A percentile compares a stretch with the other conserved stretches of the same genome.
Conservation (phyloP, 2,888 invertebrate genomes). For the Euplexia lucipara region DNA sequence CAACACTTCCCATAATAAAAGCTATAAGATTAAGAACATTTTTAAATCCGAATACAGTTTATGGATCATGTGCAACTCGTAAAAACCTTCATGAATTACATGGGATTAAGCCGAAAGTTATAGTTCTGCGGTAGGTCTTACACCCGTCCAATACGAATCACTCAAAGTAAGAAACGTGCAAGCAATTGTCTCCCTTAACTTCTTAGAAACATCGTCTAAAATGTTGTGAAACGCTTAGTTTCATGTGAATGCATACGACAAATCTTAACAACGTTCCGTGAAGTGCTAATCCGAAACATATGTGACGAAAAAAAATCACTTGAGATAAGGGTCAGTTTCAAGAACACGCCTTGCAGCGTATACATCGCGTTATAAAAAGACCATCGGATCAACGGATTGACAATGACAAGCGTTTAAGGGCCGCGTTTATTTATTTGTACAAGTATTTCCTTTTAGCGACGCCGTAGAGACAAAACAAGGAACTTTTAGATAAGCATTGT, state of each 20-base stretch:
- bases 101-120: slow-evolving; percentile 84
- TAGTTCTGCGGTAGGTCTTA: slow-evolving; percentile 88
- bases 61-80: slow-evolving; percentile 80
- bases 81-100: slow-evolving; percentile 84
- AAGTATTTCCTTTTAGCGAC: slow-evolving; percentile 90
- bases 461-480: slow-evolving; percentile 84
- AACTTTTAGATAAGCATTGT: slow-evolving; percentile 88
- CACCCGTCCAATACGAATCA: slow-evolving; percentile 62
- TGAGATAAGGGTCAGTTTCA: slow-evolving; percentile 89
- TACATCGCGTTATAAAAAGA: slow-evolving; percentile 86
- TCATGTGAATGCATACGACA: slow-evolving; percentile 68
- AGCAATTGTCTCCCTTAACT: slow-evolving; percentile 62
- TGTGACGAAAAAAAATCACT: slow-evolving; percentile 86
- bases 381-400: slow-evolving; percentile 86
- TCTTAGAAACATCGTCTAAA: slow-evolving; percentile 59
- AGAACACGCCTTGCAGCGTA: slow-evolving; percentile 84
- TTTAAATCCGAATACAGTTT: slow-evolving; percentile 73
- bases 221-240: slow-evolving; percentile 58
- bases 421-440: slow-evolving; percentile 89
- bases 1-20: slow-evolving; percentile 64
- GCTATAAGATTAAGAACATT: slow-evolving; percentile 68
- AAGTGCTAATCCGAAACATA: slow-evolving; percentile 90
- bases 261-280: slow-evolving; percentile 84
- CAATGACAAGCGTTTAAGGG: slow-evolving; percentile 90
- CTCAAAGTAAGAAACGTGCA: slow-evolving; percentile 58